Percentiles rank a stretch among this genome's conserved stretches.
Evolutionary conservation across 2,113 vertebrate species (phyloP).

Genomic region (Capreolus pygargus): DNA sequence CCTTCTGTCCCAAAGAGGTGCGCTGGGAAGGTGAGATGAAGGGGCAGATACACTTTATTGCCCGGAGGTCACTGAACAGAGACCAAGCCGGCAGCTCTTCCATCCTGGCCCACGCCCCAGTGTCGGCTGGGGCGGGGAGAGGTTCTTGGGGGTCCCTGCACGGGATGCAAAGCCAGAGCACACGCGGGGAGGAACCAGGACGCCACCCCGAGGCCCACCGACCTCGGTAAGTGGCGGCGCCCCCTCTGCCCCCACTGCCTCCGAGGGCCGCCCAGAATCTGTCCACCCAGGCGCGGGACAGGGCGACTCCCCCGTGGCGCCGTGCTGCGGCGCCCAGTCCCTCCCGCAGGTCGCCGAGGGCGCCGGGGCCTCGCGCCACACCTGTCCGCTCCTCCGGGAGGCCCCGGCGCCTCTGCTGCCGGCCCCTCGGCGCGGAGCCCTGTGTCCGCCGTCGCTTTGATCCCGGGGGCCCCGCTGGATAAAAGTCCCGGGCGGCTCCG

Average conservation of each 20-base stretch:
- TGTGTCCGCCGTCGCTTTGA: constrained; percentile 72
- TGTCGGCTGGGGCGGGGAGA: background rate
- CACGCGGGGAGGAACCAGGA: background rate
- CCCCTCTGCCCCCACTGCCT: background rate
- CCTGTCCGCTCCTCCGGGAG: constrained; percentile 58
- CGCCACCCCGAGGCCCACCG: background rate
- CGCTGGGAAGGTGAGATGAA: background rate
- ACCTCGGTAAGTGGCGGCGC: background rate
- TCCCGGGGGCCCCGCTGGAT: constrained; percentile 70
- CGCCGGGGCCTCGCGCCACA: constrained; percentile 45
- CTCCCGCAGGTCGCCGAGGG: background rate
- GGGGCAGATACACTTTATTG: background rate
- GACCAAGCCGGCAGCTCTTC: rapidly evolving
- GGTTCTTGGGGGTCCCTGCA: background rate
- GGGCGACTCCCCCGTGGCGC: background rate
- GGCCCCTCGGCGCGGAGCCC: constrained; percentile 53
- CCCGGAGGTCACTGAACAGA: background rate
- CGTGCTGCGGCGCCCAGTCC: background rate
- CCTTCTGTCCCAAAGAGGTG: background rate
- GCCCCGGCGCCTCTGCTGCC: background rate
- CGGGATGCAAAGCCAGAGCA: background rate
- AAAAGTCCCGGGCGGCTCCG: constrained; percentile 65
- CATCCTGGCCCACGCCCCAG: background rate
- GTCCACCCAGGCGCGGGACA: background rate
- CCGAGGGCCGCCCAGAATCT: background rate